Base-by-base conservation (phyloP, 2,888 invertebrate genomes). In the Argyresthia goedartella region DNA sequence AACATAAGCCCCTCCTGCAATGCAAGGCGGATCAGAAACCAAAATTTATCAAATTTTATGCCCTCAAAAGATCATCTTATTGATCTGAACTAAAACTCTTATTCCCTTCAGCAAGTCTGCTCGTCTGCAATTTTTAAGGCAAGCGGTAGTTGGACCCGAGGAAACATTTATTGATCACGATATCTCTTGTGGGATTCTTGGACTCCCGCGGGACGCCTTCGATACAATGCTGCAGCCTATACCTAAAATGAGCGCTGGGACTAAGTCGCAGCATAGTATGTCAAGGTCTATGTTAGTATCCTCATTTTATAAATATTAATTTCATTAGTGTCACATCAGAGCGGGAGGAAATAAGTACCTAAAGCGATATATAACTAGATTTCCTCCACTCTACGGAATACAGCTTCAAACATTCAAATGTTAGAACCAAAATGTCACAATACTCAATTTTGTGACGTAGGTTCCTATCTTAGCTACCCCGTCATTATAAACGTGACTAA, bases 151-250 rank as follows among this genome's bases (percentile, higher is more conserved):
- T 2, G 87, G 85, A 0, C 76, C 88, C 1, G 91, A 92, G 68
- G 89, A 90, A 56, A 58, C 67, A 3, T 63, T 91, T 11, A 11
- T 53, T 4, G 62, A 77, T 15, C 56, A 76, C 13, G 75, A 81
- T 1, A 73, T 91, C 13, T 77, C 82, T 51, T 66, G 91, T 6
- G 92, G 92, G 1, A 88, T 92, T 52, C 69, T 92, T 49, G 92
- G 92, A 3, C 68, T 88, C 60, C 74, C 82, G 1, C 79, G 90
- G 25, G 65, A 76, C 8, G 64, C 75, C 47, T 90, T 90, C 58
- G 91, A 91, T 62, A 77, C 89, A 1, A 88, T 90, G 84, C 68
- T 92, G 34, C 71, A 70, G 25, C 76, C 77, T 11, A 47, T 84
- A 10, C 9, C 33, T 35, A 11, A 15, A 47, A 11, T 9, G 8